These are phyloP conservation scores for Prenolepis imparis DNA, from an alignment of 2,888 invertebrate genomes.

Conservation along the genomic window DNA sequence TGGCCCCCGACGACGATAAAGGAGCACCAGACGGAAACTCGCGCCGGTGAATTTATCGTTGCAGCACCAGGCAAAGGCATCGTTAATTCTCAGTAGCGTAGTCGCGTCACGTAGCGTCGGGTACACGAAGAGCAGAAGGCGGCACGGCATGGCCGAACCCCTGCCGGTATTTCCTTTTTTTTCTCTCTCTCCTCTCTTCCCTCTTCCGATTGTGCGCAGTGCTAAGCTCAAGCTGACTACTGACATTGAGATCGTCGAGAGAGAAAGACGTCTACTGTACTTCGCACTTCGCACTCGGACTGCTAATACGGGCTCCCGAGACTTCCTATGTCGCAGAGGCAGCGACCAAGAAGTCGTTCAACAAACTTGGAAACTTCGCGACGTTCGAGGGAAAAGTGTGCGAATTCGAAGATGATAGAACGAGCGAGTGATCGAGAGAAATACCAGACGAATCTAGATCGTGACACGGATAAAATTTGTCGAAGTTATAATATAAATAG, in stretches of 20 bases:
- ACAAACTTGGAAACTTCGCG: not conserved
- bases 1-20: not conserved
- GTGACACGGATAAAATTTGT: not conserved
- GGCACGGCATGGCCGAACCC: constrained; percentile 45
- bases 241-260: constrained; percentile 76
- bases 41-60: constrained; percentile 61
- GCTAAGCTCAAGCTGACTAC: constrained; percentile 66
- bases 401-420: not conserved
- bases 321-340: constrained; percentile 55
- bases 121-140: constrained; percentile 55
- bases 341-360: not conserved
- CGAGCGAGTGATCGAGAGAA: not conserved
- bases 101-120: constrained; percentile 71
- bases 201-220: constrained; percentile 70
- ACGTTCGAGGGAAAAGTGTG: not conserved
- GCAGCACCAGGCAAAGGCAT: constrained; percentile 36
- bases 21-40: constrained; percentile 50
- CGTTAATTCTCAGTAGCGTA: constrained; percentile 62
- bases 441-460: not conserved
- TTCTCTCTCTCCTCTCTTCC: constrained; percentile 53
- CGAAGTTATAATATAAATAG: not conserved
- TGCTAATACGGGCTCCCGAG: constrained; percentile 64
- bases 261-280: constrained; percentile 67
- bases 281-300: constrained; percentile 72
- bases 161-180: constrained; percentile 67